Conservation (phyloP, 2,113 vertebrate species). For the Amphiprion ocellaris region DNA sequence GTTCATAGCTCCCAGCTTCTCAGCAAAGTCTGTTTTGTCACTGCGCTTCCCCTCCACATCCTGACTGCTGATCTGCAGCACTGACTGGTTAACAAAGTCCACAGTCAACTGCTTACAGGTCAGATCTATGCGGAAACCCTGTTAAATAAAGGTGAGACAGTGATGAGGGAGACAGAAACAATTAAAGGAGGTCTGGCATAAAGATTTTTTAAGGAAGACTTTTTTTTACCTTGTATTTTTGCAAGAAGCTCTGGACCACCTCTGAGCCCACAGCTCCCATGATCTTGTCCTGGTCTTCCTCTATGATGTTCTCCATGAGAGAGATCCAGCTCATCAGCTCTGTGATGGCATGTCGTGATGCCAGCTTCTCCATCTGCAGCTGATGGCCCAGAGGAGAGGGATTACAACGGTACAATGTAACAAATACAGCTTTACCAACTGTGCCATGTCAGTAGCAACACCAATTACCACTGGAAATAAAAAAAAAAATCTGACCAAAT, state of each 20-base stretch:
- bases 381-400: constrained; percentile 62
- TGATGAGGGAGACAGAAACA: background rate
- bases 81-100: constrained; percentile 98
- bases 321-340: constrained; percentile 98
- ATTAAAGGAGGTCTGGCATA: background rate
- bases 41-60: constrained; percentile 97
- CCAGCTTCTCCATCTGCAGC: constrained; percentile 98
- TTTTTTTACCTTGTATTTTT: constrained; percentile 93
- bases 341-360: constrained; percentile 94
- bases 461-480: background rate
- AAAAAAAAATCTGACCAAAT: background rate
- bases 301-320: constrained; percentile 93
- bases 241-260: constrained; percentile 88
- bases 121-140: constrained; percentile 97
- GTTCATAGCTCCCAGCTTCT: constrained; percentile 96
- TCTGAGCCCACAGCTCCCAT: constrained; percentile 90
- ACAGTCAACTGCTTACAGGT: constrained; percentile 97
- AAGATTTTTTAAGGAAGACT: background rate
- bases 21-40: constrained; percentile 97
- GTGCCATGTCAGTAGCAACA: background rate
- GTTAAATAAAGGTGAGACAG: constrained; percentile 29
- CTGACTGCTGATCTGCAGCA: constrained; percentile 95
- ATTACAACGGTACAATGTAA: background rate
- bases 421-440: background rate
- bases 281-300: constrained; percentile 92